phyloP scores from a whole-genome alignment of 2,888 invertebrate genomes.

The Auanema sp. region DNA sequence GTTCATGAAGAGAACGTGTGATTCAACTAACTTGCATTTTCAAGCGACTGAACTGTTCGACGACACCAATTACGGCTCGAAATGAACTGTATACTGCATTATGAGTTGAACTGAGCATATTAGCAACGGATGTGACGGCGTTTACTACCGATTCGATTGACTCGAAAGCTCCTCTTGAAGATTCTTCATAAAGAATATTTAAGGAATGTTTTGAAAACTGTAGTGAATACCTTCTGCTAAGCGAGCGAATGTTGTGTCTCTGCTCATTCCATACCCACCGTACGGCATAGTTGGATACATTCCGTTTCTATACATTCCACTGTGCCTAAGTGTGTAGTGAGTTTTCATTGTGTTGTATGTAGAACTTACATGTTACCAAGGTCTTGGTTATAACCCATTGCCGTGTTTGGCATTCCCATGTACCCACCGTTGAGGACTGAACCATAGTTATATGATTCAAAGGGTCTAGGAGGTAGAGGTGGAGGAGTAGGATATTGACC shows the following conservation, averaged over 20 bases:
- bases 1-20: conserved; percentile 3
- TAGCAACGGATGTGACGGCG: conserved; percentile 85
- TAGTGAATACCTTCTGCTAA: conserved; percentile 48
- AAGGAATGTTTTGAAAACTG: not conserved
- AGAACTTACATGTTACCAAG: not conserved
- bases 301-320: conserved; percentile 1
- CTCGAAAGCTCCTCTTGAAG: conserved; percentile 87
- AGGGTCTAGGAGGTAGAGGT: conserved; percentile 19
- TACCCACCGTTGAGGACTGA: not conserved
- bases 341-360: not conserved
- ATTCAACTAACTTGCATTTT: conserved; percentile 73
- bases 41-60: conserved; percentile 87
- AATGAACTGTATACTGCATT: conserved; percentile 93
- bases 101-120: conserved; percentile 95
- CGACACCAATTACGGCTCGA: conserved; percentile 87
- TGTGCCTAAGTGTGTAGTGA: not conserved
- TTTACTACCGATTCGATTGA: conserved; percentile 88
- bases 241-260: conserved; percentile 49
- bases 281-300: conserved; percentile 2
- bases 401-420: not conserved
- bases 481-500: conserved; percentile 14
- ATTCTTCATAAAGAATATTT: conserved; percentile 69
- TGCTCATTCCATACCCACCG: conserved; percentile 32
- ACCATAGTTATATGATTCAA: not conserved
- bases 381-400: conserved; percentile 4